These are phyloP conservation scores for Protophormia terraenovae DNA, from an alignment of 2,888 invertebrate genomes.

Conservation along the genomic window DNA sequence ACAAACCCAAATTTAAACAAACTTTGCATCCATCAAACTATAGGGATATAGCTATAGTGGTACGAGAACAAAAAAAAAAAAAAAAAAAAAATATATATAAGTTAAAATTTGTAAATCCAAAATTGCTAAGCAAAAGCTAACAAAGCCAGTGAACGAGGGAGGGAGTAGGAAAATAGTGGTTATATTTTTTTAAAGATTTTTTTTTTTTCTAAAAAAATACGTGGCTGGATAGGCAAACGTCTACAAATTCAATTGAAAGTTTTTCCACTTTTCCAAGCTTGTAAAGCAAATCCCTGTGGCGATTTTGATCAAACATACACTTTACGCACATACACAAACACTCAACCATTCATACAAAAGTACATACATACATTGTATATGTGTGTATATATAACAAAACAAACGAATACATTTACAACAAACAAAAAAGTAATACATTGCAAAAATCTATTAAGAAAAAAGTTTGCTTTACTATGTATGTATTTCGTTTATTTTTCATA, in stretches of 20 bases:
- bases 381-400: background rate
- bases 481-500: conserved; percentile 50
- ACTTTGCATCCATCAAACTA: conserved; percentile 54
- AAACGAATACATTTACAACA: conserved; percentile 1
- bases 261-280: conserved; percentile 73
- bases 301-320: conserved; percentile 73
- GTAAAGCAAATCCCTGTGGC: conserved; percentile 77
- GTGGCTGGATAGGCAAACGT: conserved; percentile 71
- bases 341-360: background rate
- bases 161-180: conserved; percentile 18
- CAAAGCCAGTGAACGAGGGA: background rate
- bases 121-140: conserved; percentile 41
- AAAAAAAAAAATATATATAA: no score
- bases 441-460: conserved; percentile 46
- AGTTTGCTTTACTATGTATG: conserved; percentile 55
- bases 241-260: conserved; percentile 78
- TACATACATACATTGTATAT: background rate
- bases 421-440: conserved; percentile 10
- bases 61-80: conserved; percentile 21
- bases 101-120: conserved; percentile 59
- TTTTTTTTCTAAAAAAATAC: conserved; percentile 15
- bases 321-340: background rate
- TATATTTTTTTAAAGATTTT: conserved; percentile 17
- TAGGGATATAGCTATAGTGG: conserved; percentile 16
- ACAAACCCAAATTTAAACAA: conserved; percentile 75